Evolutionary conservation across 2,113 vertebrate genomes (phyloP), one percentile per base, ranked within the genome.

Genomic region (Rousettus leschenaultii): DNA sequence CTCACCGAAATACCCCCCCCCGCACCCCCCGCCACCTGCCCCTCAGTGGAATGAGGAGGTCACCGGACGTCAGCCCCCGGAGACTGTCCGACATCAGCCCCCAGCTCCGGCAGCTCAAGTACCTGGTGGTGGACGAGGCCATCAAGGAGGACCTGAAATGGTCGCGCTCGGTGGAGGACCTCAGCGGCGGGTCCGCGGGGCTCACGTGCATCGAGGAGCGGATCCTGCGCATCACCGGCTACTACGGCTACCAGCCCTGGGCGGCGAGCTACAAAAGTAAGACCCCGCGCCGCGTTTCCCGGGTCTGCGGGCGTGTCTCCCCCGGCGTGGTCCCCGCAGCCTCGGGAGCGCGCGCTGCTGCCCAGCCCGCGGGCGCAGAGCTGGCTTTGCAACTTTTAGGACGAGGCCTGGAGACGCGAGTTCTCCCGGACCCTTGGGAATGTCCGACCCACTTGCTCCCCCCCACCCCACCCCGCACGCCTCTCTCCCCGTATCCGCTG

Each of bases 211-310:
- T 99, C 89, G 99, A 99, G 97, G 99, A 99, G 98, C 98, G 99
- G 33, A 99, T 99, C 97, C 98, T 98, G 26, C 98, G 98, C 63
- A 99, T 99, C 98, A 99, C 99, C 0, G 99, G 99, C 95, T 99
- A 99, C 97, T 99, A 99, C 89, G 99, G 99, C 95, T 99, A 99
- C 96, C 99, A 99, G 97, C 99, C 99, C 63, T 99, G 99, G 99
- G 99, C 98, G 5, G 98, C 99, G 33, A 99, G 99, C 98, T 99
- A 98, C 98, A 99, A 98, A 96, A 99, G 99, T 99, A 98, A 99
- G 99, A 89, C 38, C 19, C 40, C 96, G 30, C 19, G 1, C 0
- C 18, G 15, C 18, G 65, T 61, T 35, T 30, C 74, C 68, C 94
- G 2, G 1, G 5, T 30, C 82, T 77, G 16, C 86, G 4, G 35